These are phyloP conservation scores for Chaenocephalus aceratus DNA, from an alignment of 2,113 vertebrate species.

Conservation along the genomic window DNA sequence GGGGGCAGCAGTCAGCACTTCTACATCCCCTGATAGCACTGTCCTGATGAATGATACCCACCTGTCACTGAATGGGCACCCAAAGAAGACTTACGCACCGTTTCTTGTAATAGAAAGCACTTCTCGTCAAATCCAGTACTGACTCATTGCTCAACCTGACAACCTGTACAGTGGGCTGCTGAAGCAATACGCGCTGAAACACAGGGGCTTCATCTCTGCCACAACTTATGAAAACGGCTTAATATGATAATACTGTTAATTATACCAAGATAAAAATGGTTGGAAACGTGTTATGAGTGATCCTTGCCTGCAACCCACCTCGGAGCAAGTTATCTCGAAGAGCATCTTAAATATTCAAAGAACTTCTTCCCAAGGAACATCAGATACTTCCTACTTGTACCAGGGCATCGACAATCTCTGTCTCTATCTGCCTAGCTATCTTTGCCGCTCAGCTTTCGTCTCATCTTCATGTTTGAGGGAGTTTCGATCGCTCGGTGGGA, in stretches of 20 bases:
- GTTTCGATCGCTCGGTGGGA: slow-evolving; percentile 16
- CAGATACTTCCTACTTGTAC: slow-evolving; percentile 9
- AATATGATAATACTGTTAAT: slow-evolving; percentile 3
- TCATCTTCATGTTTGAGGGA: slow-evolving; percentile 11
- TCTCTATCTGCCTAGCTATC: background rate
- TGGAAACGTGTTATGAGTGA: slow-evolving; percentile 4
- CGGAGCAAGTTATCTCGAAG: slow-evolving; percentile 10
- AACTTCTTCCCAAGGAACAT: background rate
- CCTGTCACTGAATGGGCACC: slow-evolving; percentile 52
- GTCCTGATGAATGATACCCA: slow-evolving; percentile 70
- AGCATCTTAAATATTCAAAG: slow-evolving; percentile 32
- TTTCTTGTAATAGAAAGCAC: slow-evolving; percentile 49
- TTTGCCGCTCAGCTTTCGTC: slow-evolving; percentile 1
- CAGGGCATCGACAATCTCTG: background rate
- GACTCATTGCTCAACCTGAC: slow-evolving; percentile 46
- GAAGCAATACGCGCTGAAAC: slow-evolving; percentile 28
- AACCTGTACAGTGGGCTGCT: slow-evolving; percentile 16
- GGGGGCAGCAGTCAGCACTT: slow-evolving; percentile 63
- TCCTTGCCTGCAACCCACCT: slow-evolving; percentile 4
- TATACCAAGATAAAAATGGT: background rate
- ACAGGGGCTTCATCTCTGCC: slow-evolving; percentile 9
- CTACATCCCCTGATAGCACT: slow-evolving; percentile 61
- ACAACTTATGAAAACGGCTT: slow-evolving; percentile 7
- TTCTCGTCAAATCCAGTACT: slow-evolving; percentile 50
- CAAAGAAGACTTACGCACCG: slow-evolving; percentile 53